Conservation (phyloP, 2,797 vertebrate species). For the Bradypodion pumilum region DNA sequence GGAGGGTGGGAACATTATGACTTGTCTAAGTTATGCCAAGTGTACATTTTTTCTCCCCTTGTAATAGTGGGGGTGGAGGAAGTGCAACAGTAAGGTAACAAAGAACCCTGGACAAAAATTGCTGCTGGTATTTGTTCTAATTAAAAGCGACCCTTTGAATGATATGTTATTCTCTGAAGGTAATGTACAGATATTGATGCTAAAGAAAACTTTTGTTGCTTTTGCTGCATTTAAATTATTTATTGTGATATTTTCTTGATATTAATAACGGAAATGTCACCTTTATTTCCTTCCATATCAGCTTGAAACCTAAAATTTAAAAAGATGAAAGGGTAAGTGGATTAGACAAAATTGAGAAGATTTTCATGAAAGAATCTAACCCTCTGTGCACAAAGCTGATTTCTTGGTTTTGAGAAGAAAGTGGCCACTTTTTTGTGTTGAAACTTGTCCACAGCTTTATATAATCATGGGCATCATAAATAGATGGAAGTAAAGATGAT, state of each 20-base stretch:
- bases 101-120: not conserved
- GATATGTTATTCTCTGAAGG: not conserved
- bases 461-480: too few species aligned
- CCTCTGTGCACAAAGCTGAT: not conserved
- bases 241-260: not conserved
- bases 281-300: not conserved
- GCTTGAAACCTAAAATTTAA: conserved; percentile 10
- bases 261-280: conserved; percentile 5
- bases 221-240: conserved; percentile 6
- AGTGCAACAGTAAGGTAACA: not conserved
- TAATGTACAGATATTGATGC: not conserved
- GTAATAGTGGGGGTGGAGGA: conserved; percentile 17
- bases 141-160: not conserved
- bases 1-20: too few species aligned
- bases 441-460: too few species aligned
- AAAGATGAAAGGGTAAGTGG: not conserved
- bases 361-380: not conserved
- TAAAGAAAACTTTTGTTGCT: not conserved
- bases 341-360: not conserved
- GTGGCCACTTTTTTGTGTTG: too few species aligned
- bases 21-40: too few species aligned
- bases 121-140: not conserved
- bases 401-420: not conserved
- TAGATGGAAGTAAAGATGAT: too few species aligned
- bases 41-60: not conserved